Evolutionary conservation across 2,888 invertebrate genomes (phyloP).

Genomic region (Colletes collaris): DNA sequence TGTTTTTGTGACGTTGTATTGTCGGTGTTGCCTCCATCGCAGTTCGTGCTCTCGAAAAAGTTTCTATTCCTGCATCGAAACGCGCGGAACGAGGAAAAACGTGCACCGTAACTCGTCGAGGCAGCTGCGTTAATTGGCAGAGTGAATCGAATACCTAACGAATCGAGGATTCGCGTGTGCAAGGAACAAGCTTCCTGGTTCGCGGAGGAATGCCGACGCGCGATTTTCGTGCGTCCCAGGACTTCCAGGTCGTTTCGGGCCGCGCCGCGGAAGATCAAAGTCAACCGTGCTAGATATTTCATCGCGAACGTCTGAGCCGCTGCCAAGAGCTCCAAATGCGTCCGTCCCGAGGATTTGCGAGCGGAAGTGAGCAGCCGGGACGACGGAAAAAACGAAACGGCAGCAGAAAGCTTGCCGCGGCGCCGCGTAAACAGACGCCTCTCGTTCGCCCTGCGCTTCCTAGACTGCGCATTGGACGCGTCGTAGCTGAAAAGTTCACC

Average conservation of each 20-base stretch:
- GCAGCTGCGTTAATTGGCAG: not conserved
- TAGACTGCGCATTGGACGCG: constrained; percentile 18
- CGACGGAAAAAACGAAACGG: constrained; percentile 13
- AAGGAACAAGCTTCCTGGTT: constrained; percentile 61
- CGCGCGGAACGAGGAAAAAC: no score
- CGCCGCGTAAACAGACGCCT: constrained; percentile 42
- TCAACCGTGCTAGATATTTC: constrained; percentile 75
- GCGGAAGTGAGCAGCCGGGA: constrained; percentile 62
- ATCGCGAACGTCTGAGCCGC: constrained; percentile 68
- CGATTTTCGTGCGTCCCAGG: constrained; percentile 26
- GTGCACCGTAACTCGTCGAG: no score
- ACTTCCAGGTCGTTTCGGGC: constrained; percentile 54
- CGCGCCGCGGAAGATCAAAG: constrained; percentile 71
- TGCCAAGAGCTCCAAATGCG: constrained; percentile 71
- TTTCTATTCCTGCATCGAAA: no score
- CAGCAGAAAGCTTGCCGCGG: constrained; percentile 17
- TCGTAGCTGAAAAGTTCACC: not conserved
- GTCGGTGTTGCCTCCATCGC: no score
- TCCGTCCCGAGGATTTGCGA: constrained; percentile 67
- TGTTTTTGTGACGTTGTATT: no score
- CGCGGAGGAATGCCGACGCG: constrained; percentile 48
- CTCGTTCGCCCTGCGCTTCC: constrained; percentile 26
- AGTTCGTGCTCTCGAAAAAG: no score
- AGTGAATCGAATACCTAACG: not conserved
- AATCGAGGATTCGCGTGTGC: not conserved